Conservation (phyloP, 2,888 invertebrate genomes). For the Troides aeacus region DNA sequence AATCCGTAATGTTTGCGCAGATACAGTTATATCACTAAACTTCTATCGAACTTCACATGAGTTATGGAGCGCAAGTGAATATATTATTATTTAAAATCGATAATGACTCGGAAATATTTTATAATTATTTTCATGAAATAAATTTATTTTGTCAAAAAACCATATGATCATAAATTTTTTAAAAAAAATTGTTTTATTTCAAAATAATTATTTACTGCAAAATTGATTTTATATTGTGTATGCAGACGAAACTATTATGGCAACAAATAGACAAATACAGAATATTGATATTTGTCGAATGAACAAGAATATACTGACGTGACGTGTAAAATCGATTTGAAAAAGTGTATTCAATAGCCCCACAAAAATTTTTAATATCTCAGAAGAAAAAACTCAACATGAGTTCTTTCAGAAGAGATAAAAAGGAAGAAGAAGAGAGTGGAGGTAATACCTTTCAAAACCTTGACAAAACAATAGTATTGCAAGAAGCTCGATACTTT, state of each 20-base stretch:
- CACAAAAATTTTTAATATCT: slow-evolving; percentile 60
- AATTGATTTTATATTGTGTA: no score
- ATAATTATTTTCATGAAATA: no score
- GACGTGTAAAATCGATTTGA: slow-evolving; percentile 51
- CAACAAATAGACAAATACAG: slow-evolving; percentile 9
- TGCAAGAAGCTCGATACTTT: slow-evolving; percentile 98
- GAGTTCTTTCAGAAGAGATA: slow-evolving; percentile 93
- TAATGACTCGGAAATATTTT: no score
- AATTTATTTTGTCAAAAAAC: no score
- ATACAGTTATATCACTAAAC: no score
- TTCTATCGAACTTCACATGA: no score
- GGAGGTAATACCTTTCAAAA: slow-evolving; percentile 93
- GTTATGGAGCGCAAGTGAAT: no score
- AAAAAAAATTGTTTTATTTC: no score
- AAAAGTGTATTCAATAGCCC: slow-evolving; percentile 72
- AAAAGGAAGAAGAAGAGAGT: slow-evolving; percentile 97
- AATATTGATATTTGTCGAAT: slow-evolving; percentile 33
- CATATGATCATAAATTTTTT: no score
- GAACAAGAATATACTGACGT: slow-evolving; percentile 30
- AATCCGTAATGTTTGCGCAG: no score
- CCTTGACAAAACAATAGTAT: slow-evolving; percentile 96
- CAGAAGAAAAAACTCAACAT: slow-evolving; percentile 75
- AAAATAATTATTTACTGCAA: no score
- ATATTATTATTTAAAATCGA: no score
- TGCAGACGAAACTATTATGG: not conserved